Evolutionary conservation across 2,888 invertebrate species (phyloP).

Genomic region (Lepidonotus clava): DNA sequence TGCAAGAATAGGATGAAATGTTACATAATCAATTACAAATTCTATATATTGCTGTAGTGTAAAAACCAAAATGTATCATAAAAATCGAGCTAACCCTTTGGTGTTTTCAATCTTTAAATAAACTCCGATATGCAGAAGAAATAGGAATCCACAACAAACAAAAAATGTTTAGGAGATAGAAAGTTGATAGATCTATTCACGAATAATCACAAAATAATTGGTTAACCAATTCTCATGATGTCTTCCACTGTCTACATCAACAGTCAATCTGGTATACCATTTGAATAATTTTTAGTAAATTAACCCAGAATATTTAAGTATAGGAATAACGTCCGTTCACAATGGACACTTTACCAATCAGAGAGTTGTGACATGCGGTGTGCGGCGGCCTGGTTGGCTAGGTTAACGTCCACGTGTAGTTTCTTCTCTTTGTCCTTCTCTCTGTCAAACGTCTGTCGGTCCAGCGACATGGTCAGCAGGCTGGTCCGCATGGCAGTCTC

Average conservation of each 20-base stretch:
- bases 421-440: constrained; percentile 70
- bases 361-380: constrained; percentile 65
- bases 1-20: not conserved
- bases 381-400: constrained; percentile 73
- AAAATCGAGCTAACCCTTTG: not conserved
- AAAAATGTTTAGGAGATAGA: no score
- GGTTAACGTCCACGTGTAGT: constrained; percentile 76
- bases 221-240: no score
- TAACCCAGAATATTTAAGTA: no score
- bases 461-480: constrained; percentile 59
- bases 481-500: not conserved
- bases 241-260: no score
- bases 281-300: no score
- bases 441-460: constrained; percentile 56
- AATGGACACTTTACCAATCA: constrained; percentile 49
- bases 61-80: not conserved
- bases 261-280: no score
- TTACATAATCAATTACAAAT: not conserved
- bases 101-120: no score
- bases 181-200: no score
- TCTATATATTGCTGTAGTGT: not conserved
- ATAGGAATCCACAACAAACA: no score
- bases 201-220: no score
- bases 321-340: no score
- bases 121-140: no score